Percentiles rank a stretch among this genome's conserved stretches.
Conservation (phyloP, 2,888 invertebrate genomes). For the Panopea generosa region DNA sequence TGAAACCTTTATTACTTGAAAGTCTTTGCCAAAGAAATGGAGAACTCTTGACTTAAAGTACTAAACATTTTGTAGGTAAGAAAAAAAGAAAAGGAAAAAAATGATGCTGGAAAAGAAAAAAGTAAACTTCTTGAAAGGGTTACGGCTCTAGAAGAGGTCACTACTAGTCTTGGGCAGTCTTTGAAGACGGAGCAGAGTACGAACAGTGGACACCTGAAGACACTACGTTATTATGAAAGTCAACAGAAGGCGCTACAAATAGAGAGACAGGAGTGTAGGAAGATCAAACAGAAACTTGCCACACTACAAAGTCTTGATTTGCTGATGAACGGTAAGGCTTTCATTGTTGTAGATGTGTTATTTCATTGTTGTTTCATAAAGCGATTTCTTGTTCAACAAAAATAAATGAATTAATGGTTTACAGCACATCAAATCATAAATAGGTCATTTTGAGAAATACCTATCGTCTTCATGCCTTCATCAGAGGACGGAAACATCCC, state of each 20-base stretch:
- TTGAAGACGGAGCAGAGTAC: constrained; percentile 68
- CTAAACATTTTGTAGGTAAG: constrained; percentile 52
- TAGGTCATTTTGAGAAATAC: no score
- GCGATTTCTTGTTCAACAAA: no score
- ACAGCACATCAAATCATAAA: no score
- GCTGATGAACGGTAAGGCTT: constrained; percentile 75
- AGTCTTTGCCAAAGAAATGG: no score
- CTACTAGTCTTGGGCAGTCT: constrained; percentile 35
- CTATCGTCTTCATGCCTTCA: no score
- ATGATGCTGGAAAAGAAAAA: constrained; percentile 52
- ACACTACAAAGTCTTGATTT: constrained; percentile 73
- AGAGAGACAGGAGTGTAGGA: constrained; percentile 70
- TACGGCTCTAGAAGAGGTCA: constrained; percentile 47
- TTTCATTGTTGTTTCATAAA: no score
- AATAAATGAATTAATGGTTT: no score
- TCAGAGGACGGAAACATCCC: no score
- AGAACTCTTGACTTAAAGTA: no score
- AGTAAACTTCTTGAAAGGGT: constrained; percentile 49
- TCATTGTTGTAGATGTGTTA: no score
- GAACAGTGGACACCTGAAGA: constrained; percentile 63
- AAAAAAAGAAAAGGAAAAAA: constrained; percentile 61
- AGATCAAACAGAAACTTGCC: constrained; percentile 70
- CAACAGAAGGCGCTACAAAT: constrained; percentile 69
- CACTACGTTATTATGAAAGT: constrained; percentile 68
- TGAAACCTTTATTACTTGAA: no score